A percentile compares a stretch with the other conserved stretches of the same genome.
phyloP scores from a whole-genome alignment of 30 jellyfish, hydroid and myxozoan genomes.

The Phacellophora camtschatica region DNA sequence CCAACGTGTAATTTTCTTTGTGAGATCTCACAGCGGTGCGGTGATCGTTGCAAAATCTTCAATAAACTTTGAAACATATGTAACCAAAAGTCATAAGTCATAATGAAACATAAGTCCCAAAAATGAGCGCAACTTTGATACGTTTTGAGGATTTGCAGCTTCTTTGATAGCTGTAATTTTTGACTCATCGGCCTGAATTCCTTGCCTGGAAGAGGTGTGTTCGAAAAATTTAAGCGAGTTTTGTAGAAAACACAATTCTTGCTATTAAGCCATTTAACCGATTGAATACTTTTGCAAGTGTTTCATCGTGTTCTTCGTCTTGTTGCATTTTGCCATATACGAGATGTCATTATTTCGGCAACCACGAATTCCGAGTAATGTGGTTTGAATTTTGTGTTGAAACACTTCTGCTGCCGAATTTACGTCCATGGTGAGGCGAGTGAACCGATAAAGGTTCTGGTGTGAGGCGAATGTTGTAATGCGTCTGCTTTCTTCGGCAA shows the following conservation, averaged over 20 bases:
- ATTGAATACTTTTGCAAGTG: background rate
- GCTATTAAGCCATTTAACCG: background rate
- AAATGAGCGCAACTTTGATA: constrained; percentile 8
- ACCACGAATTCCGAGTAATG: background rate
- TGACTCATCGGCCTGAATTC: background rate
- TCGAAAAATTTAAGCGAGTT: background rate
- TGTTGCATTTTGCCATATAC: background rate
- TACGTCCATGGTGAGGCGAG: background rate
- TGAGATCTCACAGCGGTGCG: constrained; percentile 32
- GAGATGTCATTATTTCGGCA: background rate
- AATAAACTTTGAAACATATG: background rate
- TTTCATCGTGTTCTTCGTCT: background rate
- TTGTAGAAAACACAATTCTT: background rate
- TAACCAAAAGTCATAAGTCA: no score
- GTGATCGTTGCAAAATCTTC: constrained; percentile 7
- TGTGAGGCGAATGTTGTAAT: constrained; percentile 29
- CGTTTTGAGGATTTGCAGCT: constrained; percentile 1
- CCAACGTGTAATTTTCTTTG: background rate
- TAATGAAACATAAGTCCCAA: constrained; percentile 19
- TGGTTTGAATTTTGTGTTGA: background rate
- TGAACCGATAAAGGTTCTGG: constrained; percentile 15
- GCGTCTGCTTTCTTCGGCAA: background rate
- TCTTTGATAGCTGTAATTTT: background rate
- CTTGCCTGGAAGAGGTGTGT: background rate
- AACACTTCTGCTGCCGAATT: background rate